These are phyloP conservation scores for Peucedramus taeniatus DNA, from an alignment of 2,113 vertebrate genomes.

Conservation along the genomic window DNA sequence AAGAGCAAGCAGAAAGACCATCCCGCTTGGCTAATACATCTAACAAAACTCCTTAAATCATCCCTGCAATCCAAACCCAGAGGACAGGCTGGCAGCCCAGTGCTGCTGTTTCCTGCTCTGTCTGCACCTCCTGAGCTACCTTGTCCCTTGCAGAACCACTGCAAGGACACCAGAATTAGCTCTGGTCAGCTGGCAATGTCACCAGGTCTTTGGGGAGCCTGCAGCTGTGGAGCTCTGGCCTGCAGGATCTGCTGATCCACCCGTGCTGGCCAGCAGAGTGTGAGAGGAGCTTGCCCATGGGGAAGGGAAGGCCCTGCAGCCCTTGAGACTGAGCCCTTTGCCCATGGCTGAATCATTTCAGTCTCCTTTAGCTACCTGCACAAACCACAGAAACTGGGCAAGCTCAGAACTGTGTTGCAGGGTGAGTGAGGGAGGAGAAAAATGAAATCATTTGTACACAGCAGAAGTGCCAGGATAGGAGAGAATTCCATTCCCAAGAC, in stretches of 20 bases:
- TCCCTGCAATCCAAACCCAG: neutral
- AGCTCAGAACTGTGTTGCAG: neutral
- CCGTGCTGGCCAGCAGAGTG: neutral
- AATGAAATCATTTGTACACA: neutral
- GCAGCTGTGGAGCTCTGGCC: neutral
- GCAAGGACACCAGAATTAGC: neutral
- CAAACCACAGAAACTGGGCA: neutral
- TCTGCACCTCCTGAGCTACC: neutral
- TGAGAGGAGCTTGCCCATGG: neutral
- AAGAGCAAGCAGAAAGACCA: neutral
- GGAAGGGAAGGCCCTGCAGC: neutral
- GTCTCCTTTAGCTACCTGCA: neutral
- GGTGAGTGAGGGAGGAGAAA: neutral
- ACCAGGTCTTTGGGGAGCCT: neutral
- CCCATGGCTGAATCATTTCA: neutral
- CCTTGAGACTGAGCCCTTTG: neutral
- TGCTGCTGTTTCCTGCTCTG: neutral
- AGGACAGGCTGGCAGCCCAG: neutral
- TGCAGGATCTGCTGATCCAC: neutral
- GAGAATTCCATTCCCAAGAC: neutral
- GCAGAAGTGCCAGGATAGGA: neutral
- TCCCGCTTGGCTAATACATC: neutral
- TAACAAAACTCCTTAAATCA: neutral
- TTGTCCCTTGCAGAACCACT: neutral
- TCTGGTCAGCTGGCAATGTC: neutral